Base-by-base conservation (phyloP, 92 coral and sea anemone genomes). In the Virgularia gustaviana region DNA sequence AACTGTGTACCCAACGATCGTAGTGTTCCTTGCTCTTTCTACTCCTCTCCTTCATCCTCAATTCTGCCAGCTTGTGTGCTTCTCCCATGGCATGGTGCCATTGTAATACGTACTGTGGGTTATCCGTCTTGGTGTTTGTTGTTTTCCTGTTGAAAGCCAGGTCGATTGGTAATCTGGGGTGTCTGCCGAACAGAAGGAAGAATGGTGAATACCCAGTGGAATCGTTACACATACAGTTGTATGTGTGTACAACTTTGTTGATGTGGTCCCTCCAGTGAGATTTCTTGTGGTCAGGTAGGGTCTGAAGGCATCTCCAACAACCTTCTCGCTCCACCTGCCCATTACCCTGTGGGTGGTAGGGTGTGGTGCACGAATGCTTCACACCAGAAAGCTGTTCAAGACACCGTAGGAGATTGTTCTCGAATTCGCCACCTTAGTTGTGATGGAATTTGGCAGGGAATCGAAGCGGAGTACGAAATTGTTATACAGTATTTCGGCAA, bases 391-490 rank as follows among this genome's bases (percentile, higher is more conserved):
- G 56, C 62, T 72, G 39, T 34, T 84, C 70, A 0, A 80, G 79
- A 19, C 53, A 65, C 33, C 15, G 9, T 33, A 73, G 78, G 30
- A 84, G 70, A 15, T 37, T 42, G 19, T 78, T 83, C 54, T 82
- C 83, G 37, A 82, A 82, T 39, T 82, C 78, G 49, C 82, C 79
- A 0, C 82, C 85, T 47, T 81, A 71, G 42, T 81, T 77, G 20
- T 81, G 82, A 39, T 59, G 79, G 20, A 82, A 57, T 47, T 57
- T 31, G 20, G 63, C 49, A 9, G 84, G 84, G 43, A 83, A 78
- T 25, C 83, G 60, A 78, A 83, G 28, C 80, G 76, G 30, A 57
- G 71, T 31, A 79, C 53, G 45, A 57, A 84, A 20, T 79, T 78
- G 45, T 79, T 75, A 73, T 71, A 72, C 29, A 78, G 53, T 52